Conservation (phyloP, 1,140 invertebrate genomes). For the Solenopsis invicta region DNA sequence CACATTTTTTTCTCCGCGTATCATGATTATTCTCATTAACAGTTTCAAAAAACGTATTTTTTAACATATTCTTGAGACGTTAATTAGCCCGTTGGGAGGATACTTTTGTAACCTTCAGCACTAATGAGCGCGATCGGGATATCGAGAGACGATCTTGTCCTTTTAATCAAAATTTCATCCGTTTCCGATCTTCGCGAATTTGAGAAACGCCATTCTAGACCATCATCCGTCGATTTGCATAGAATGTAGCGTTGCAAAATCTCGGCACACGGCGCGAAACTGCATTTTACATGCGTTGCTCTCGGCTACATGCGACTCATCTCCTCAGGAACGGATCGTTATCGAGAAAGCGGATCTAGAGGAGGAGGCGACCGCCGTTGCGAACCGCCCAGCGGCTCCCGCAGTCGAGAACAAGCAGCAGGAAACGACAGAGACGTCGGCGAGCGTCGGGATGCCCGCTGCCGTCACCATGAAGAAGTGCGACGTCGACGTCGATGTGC, state of each 20-base stretch:
- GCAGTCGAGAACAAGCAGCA: slow-evolving; percentile 78
- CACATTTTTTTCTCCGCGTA: neutral
- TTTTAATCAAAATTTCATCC: neutral
- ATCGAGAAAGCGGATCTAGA: slow-evolving; percentile 77
- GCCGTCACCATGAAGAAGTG: slow-evolving; percentile 31
- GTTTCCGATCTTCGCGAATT: slow-evolving; percentile 58
- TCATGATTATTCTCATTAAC: neutral
- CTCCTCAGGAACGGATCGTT: slow-evolving; percentile 82
- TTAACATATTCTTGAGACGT: neutral
- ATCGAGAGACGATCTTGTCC: neutral
- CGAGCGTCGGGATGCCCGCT: slow-evolving; percentile 50
- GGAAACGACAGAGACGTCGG: slow-evolving; percentile 65
- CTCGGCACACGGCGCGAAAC: slow-evolving; percentile 72
- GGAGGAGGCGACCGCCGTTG: slow-evolving; percentile 59
- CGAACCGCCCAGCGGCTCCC: slow-evolving; percentile 70
- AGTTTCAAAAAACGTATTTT: neutral
- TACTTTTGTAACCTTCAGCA: neutral
- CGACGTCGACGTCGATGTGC: slow-evolving; percentile 54
- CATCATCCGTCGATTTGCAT: slow-evolving; percentile 79
- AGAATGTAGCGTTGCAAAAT: slow-evolving; percentile 86
- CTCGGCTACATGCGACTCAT: slow-evolving; percentile 62
- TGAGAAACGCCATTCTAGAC: slow-evolving; percentile 74
- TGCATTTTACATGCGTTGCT: slow-evolving; percentile 48
- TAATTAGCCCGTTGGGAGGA: neutral
- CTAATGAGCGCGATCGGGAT: neutral